Evolutionary conservation across 2,113 vertebrate species (phyloP), one percentile per base, ranked within the genome.

Genomic region (Delphinapterus leucas): DNA sequence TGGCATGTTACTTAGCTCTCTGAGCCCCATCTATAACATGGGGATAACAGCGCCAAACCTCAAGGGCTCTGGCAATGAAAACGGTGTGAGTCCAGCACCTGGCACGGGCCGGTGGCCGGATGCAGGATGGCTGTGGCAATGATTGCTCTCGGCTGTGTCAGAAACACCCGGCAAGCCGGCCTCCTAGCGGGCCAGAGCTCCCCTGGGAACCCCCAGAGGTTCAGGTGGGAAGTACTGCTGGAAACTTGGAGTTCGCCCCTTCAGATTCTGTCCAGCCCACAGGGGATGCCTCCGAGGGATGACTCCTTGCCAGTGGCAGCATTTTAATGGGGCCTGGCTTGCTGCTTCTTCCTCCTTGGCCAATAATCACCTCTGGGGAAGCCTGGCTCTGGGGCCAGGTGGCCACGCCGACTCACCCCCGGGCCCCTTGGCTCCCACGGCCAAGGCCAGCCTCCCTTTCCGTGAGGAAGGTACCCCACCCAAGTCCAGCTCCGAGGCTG

Each of bases 341-440:
- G 53, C 71, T 71, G 26, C 63, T 92, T 93, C 89, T 73, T 93
- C 91, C 49, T 88, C 77, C 31, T 5, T 44, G 18, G 80, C 82
- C 70, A 88, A 61, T 68, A 96, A 94, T 85, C 79, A 94, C 60
- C 96, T 94, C 94, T 88, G 41, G 33, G 86, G 83, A 88, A 90
- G 91, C 47, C 60, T 88, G 63, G 83, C 49, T n/a, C 44, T 31
- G 5, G 36, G 58, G 49, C 36, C 61, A 26, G 21, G 41, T 1
- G 21, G 93, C 90, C 74, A 74, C 4, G 0, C 31, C 83, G 93
- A 93, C 91, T 93, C 53, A 65, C 21, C 68, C 82, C 8, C 0
- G 1, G 60, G 20, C 1, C 67, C 82, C 83, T 60, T 41, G 58
- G 71, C 53, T 55, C 79, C 82, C 73, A 12, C 0, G 15, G 86